Conservation (phyloP, 2,113 vertebrate genomes). For the Ciconia maguari region DNA sequence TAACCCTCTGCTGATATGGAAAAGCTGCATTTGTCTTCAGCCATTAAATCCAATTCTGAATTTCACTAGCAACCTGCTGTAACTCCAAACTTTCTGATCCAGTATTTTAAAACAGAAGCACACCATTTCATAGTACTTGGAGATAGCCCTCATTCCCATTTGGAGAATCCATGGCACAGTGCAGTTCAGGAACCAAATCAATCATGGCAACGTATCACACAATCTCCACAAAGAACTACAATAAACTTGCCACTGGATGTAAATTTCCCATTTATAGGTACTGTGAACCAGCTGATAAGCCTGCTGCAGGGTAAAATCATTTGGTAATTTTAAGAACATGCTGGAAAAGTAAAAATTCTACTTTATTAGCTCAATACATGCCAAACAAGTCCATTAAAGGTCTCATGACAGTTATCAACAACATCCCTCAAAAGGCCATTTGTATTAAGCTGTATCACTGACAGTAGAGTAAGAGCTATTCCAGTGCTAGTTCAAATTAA, state of each 20-base stretch:
- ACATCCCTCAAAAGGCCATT: background rate
- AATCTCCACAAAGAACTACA: background rate
- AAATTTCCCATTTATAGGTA: background rate
- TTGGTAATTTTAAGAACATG: background rate
- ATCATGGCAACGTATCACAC: background rate
- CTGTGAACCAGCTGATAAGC: background rate
- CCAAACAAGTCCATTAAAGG: background rate
- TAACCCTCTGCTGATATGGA: background rate
- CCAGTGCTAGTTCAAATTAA: background rate
- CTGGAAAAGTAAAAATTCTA: background rate
- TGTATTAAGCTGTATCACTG: background rate
- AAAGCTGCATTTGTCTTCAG: background rate
- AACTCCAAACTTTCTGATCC: background rate
- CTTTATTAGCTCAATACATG: background rate
- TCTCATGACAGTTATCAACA: background rate
- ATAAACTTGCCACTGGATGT: background rate
- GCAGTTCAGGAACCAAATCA: background rate
- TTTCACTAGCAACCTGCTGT: background rate
- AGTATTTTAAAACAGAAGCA: background rate
- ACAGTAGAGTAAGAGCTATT: background rate
- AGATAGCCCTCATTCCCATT: background rate
- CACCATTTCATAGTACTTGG: background rate
- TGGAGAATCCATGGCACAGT: background rate
- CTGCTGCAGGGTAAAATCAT: background rate
- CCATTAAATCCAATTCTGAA: background rate